Evolutionary conservation across 1,140 invertebrate species (phyloP), one percentile per base, ranked within the genome.

Genomic region (Goniozus legneri): DNA sequence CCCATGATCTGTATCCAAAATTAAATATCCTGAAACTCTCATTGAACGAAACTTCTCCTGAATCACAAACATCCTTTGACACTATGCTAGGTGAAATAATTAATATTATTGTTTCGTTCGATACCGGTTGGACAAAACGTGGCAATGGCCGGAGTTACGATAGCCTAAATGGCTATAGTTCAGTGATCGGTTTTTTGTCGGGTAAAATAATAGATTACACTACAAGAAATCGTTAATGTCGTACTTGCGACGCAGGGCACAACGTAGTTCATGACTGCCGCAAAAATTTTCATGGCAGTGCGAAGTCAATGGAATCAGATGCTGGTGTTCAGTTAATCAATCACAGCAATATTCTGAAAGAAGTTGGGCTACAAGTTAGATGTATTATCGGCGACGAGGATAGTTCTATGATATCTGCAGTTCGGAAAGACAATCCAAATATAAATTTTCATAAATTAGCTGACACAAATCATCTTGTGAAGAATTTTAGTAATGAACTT

Each of bases 271-370:
- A 50, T 14, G 32, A 46, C 19, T 54, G 52, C 13, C 31, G 52
- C 1, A 15, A 34, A 38, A 50, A 59, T 37, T 53, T 46, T 38
- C 7, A 37, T 8, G 50, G 54, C 3, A 59, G 47, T 36, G 47
- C 57, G 13, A 56, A 56, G 43, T 52, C 46, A 1, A 59, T 59
- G 56, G 56, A 59, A 37, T 34, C 56, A 15, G 39, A 53, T 36
- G 44, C 30, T 16, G 57, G 47, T n/a, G 54, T 38, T 1, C 40
- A 56, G 31, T 30, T 59, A 8, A 30, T 60, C 3, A 56, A 42
- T 21, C 8, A 44, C 7, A 59, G 56, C 16, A 34, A 31, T 10
- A 48, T 59, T 41, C 31, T 59, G 24, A 32, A 53, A 46, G 41
- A 56, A 32, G 19, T n/a, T 24, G 19, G 21, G 4, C 20, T 59